Evolutionary conservation across 1,140 invertebrate species (phyloP), one percentile per base, ranked within the genome.

Genomic region (Ctenoplectra terminalis): DNA sequence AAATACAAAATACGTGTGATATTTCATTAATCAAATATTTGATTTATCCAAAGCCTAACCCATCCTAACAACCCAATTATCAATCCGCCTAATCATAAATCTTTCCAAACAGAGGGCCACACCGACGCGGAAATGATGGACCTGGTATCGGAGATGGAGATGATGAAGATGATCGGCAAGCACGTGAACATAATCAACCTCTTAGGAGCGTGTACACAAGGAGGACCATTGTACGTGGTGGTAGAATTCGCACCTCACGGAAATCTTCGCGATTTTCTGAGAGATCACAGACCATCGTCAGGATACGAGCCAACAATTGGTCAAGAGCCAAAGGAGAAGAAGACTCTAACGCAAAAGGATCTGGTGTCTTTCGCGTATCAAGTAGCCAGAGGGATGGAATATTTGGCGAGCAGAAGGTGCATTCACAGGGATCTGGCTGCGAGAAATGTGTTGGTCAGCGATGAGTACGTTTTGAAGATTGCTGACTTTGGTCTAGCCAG

Each of bases 121-220:
- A 99, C 97, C 0, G 99, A 99, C 91, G 95, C 97, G 17, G 99
- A 99, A 91, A 97, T 99, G 96, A 98, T 98, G 94, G 98, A 99
- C 89, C 92, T 99, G 50, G 98, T 99, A 1, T 97, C 98, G 0
- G 99, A 99, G 93, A 99, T 99, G 98, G 98, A 99, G 92, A 98
- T 99, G 94, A 99, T 99, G 98, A 99, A 99, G 92, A 97, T 98
- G 95, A 99, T 99, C 74, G 99, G 99, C n/a, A 97, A 98, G 87
- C 98, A 99, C 91, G 97, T 97, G 31, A 99, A 99, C 91, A 99
- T 99, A 73, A 99, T 99, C 88, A 99, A 99, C 92, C 93, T 99
- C 7, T 91, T 99, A 13, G 99, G 99, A 7, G 99, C 98, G 90
- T 99, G 99, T 92, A 99, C 98, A 1, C 98, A 99, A 92, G 96